Evolutionary conservation across 92 coral and sea anemone species (phyloP).

Genomic region (Porites rus): DNA sequence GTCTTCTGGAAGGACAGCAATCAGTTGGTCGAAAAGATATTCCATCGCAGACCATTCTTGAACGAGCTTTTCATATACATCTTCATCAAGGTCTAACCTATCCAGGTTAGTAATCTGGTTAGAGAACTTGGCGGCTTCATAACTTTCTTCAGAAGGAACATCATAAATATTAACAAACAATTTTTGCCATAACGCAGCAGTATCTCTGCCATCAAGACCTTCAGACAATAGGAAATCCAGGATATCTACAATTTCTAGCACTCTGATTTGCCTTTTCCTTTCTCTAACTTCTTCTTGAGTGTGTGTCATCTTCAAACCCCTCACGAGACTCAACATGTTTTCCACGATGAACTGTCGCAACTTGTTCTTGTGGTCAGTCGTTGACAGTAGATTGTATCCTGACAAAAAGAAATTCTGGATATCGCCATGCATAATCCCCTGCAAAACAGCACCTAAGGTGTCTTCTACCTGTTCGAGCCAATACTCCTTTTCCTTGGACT

Average conservation of each 20-base stretch:
- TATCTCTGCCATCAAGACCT: conserved; percentile 7
- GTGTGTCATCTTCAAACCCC: neutral
- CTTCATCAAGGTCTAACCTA: neutral
- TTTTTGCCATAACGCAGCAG: conserved; percentile 19
- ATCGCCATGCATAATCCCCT: neutral
- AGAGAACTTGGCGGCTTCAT: neutral
- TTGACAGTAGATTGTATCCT: neutral
- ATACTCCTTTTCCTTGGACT: neutral
- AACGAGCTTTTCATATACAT: neutral
- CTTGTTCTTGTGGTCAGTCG: conserved; percentile 9
- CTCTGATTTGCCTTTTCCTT: conserved; percentile 7
- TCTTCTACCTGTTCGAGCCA: neutral
- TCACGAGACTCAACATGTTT: conserved; percentile 1
- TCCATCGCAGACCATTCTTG: neutral
- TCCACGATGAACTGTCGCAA: conserved; percentile 21
- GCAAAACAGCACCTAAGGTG: neutral
- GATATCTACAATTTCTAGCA: conserved; percentile 9
- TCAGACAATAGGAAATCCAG: conserved; percentile 15
- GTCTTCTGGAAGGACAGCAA: conserved; percentile 1
- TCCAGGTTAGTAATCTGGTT: conserved; percentile 14
- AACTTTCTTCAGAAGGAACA: neutral
- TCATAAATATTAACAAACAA: conserved; percentile 20
- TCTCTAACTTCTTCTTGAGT: neutral
- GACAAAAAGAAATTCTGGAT: neutral
- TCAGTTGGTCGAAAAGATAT: neutral